phyloP scores from a whole-genome alignment of 23 tunicate species.

The Ciona savignyi region DNA sequence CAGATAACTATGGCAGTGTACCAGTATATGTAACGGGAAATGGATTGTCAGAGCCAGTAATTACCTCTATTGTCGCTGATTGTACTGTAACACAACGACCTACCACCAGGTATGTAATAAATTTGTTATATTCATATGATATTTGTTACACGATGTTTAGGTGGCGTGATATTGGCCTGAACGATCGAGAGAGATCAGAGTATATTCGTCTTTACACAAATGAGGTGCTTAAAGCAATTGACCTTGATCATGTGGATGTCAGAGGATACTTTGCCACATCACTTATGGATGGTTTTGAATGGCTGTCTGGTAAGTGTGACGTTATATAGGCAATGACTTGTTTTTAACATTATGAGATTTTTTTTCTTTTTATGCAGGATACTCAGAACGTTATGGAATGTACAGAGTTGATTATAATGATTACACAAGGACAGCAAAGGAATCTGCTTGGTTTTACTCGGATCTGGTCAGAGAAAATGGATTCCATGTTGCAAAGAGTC shows the following conservation, averaged over 20 bases:
- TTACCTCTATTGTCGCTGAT: conserved; percentile 23
- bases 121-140: no score
- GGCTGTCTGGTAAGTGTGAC: conserved; percentile 82
- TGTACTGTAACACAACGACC: conserved; percentile 29
- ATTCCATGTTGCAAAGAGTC: conserved; percentile 36
- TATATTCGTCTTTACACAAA: conserved; percentile 45
- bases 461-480: conserved; percentile 92
- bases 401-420: conserved; percentile 59
- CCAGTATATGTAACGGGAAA: conserved; percentile 77
- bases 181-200: conserved; percentile 70
- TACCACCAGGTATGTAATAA: conserved; percentile 11
- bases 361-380: no score
- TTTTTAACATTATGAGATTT: no score
- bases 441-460: conserved; percentile 88
- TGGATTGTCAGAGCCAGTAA: conserved; percentile 75
- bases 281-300: conserved; percentile 90
- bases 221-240: conserved; percentile 90
- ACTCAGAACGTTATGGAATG: conserved; percentile 75
- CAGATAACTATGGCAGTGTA: conserved; percentile 44
- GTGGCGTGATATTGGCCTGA: conserved; percentile 73
- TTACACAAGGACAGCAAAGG: conserved; percentile 60
- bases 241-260: conserved; percentile 85
- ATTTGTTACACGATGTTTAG: no score
- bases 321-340: no score
- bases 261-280: conserved; percentile 84